phyloP scores from a whole-genome alignment of 2,113 vertebrate genomes.

The Xenus cinereus region DNA sequence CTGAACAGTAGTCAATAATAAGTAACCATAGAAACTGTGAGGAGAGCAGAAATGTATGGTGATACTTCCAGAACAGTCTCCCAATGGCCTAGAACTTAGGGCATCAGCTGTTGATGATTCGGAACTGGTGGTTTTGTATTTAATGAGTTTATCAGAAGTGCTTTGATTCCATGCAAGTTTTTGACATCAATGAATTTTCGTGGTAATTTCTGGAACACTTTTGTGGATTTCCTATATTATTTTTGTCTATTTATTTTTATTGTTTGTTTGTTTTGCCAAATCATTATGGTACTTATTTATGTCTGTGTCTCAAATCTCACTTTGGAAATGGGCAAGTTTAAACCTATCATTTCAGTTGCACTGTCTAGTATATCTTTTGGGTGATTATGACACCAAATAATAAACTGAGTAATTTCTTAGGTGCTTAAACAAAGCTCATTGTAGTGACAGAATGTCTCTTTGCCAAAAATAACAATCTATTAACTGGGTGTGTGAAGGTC shows the following conservation, averaged over 20 bases:
- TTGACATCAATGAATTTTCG: background rate
- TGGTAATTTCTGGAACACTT: background rate
- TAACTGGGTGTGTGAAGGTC: background rate
- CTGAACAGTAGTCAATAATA: background rate
- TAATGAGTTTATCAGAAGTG: background rate
- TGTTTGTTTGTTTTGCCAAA: background rate
- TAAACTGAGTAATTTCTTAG: background rate
- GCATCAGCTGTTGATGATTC: background rate
- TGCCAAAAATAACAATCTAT: background rate
- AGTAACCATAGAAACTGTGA: background rate
- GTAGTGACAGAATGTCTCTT: background rate
- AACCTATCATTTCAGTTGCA: background rate
- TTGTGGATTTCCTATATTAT: background rate
- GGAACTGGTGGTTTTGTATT: background rate
- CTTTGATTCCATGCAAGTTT: background rate
- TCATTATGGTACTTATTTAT: background rate
- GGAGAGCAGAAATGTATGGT: background rate
- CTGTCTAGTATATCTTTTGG: background rate
- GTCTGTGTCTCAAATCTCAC: background rate
- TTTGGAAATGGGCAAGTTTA: background rate
- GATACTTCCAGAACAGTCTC: background rate
- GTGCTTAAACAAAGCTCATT: background rate
- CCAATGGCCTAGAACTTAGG: background rate
- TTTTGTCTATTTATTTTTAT: background rate
- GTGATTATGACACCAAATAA: background rate